Evolutionary conservation across 2,797 vertebrate genomes (phyloP).

Genomic region (Centropyge bicolor): DNA sequence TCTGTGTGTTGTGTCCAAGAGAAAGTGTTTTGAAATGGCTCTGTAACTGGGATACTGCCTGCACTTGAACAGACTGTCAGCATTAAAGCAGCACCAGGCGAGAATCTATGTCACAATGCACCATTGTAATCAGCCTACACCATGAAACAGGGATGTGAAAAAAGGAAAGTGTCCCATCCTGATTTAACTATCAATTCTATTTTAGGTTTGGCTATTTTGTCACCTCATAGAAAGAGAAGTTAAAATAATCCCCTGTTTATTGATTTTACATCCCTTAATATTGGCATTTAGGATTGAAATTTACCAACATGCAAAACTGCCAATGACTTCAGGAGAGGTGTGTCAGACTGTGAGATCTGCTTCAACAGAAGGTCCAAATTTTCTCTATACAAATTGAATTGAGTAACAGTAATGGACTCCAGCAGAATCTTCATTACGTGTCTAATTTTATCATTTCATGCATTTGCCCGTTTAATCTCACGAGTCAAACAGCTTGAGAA

Average conservation of each 20-base stretch:
- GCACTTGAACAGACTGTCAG: slow-evolving; percentile 26
- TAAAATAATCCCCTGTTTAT: not conserved
- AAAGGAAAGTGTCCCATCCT: not conserved
- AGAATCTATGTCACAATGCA: slow-evolving; percentile 24
- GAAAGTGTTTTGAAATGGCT: slow-evolving; percentile 50
- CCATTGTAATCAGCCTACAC: not conserved
- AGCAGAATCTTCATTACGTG: not conserved
- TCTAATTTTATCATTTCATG: slow-evolving; percentile 15
- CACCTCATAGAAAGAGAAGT: not conserved
- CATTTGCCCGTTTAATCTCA: slow-evolving; percentile 36
- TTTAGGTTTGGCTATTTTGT: not conserved
- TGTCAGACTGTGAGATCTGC: slow-evolving; percentile 5
- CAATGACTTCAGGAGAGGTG: slow-evolving; percentile 3
- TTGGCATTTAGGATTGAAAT: not conserved
- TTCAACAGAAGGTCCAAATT: not conserved
- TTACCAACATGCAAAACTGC: not conserved
- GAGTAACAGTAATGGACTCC: not conserved
- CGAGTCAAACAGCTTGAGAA: slow-evolving; percentile 1
- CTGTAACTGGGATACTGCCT: slow-evolving; percentile 17
- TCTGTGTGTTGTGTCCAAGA: slow-evolving; percentile 48
- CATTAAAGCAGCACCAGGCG: slow-evolving; percentile 15
- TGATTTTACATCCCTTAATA: slow-evolving; percentile 7
- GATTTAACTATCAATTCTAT: not conserved
- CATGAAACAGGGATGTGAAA: not conserved
- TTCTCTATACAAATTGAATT: slow-evolving; percentile 8